Evolutionary conservation across 2,797 vertebrate genomes (phyloP).

Genomic region (Scolopax bukidnonensis): DNA sequence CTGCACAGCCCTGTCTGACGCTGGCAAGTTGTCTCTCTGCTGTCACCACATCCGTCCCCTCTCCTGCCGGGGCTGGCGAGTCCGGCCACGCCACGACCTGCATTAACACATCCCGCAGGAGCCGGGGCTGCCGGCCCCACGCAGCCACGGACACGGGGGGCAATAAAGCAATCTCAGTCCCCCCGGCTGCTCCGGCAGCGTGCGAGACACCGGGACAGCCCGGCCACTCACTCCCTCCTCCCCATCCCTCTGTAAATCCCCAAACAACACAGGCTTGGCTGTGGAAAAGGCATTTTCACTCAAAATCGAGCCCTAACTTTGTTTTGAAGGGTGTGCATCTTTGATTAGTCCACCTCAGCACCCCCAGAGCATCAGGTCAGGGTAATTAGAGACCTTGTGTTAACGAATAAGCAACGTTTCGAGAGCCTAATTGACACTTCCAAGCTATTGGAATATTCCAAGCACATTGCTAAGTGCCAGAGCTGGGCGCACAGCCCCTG

Average conservation of each 20-base stretch:
- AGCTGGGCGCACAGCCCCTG: background rate
- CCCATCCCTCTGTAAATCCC: background rate
- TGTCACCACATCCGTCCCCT: fast-evolving
- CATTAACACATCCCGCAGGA: background rate
- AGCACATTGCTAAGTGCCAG: background rate
- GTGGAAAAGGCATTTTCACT: background rate
- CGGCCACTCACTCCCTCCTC: background rate
- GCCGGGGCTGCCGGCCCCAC: background rate
- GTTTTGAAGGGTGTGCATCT: background rate
- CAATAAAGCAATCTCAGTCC: background rate
- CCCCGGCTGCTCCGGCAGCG: background rate
- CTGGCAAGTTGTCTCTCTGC: background rate
- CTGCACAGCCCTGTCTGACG: fast-evolving
- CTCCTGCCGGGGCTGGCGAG: background rate
- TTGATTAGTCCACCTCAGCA: background rate
- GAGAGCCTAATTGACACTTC: constrained; percentile 4
- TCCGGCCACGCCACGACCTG: background rate
- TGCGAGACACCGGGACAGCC: background rate
- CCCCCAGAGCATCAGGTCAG: background rate
- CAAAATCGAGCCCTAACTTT: background rate
- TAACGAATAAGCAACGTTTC: background rate
- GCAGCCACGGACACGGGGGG: background rate
- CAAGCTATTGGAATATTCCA: background rate
- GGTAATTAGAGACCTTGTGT: constrained; percentile 19
- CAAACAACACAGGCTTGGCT: background rate